phyloP scores from a whole-genome alignment of 2,888 invertebrate genomes.

The Napeogenes inachia region DNA sequence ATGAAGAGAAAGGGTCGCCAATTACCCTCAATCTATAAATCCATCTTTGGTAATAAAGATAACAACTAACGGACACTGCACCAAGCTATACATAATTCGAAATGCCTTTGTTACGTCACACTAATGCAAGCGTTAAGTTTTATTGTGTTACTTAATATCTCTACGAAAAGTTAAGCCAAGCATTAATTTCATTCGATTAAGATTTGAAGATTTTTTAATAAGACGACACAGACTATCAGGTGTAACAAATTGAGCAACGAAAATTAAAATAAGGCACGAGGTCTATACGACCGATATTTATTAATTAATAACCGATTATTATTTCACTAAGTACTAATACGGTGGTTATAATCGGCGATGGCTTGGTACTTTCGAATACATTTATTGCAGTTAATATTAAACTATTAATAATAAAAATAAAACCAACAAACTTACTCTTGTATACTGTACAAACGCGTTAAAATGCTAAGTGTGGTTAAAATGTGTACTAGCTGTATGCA shows the following conservation, averaged over 20 bases:
- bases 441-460: slow-evolving; percentile 26
- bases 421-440: slow-evolving; percentile 23
- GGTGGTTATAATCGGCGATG: background rate
- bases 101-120: slow-evolving; percentile 15
- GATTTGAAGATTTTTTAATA: slow-evolving; percentile 13
- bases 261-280: slow-evolving; percentile 70
- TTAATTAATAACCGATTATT: slow-evolving; percentile 32
- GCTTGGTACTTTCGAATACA: background rate
- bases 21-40: slow-evolving; percentile 56
- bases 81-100: slow-evolving; percentile 40
- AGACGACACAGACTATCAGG: slow-evolving; percentile 56
- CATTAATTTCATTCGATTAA: slow-evolving; percentile 30
- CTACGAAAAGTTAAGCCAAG: slow-evolving; percentile 25
- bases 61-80: slow-evolving; percentile 61
- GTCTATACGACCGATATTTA: slow-evolving; percentile 54
- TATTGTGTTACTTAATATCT: slow-evolving; percentile 16
- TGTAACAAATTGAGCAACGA: slow-evolving; percentile 62
- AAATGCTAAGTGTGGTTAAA: slow-evolving; percentile 21
- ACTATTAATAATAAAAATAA: slow-evolving; percentile 21
- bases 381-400: slow-evolving; percentile 38
- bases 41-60: slow-evolving; percentile 74
- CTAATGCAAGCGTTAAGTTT: slow-evolving; percentile 28
- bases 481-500: slow-evolving; percentile 17
- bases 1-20: slow-evolving; percentile 59
- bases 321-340: slow-evolving; percentile 1